Base-by-base conservation (phyloP, 2,113 vertebrate species). In the Channa argus region DNA sequence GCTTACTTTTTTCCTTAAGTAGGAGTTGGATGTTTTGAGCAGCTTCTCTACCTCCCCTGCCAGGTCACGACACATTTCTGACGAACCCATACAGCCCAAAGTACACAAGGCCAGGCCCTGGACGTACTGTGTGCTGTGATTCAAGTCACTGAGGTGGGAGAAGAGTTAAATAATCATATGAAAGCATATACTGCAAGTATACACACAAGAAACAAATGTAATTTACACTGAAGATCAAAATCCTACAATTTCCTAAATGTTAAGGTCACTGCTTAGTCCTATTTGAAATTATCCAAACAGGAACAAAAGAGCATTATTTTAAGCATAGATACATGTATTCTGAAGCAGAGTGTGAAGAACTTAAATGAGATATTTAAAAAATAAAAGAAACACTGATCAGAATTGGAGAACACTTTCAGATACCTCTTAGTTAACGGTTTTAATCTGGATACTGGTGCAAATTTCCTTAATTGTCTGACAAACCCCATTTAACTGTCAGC, bases 1-100 rank as follows among this genome's bases (percentile, higher is more conserved):
- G 13, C 77, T 84, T 95, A 99, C 98, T 94, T 99, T 99, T 96
- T 99, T 99, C 88, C 98, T 96, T 88, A 99, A 93, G 82, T 99
- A 99, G 69, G 98, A 99, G 91, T 99, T 99, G 51, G 98, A 99
- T 14, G 98, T 99, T 96, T 99, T 99, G 73, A 99, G 96, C 77
- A 99, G 97, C 90, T 98, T 99, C 93, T 99, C 98, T 71, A 99
- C 98, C 71, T 99, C 98, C 79, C 98, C 98, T 70, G 98, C 98
- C 79, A 99, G 92, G 85, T 99, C 98, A 91, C 98, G 97, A 89
- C 98, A 99, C 98, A 99, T 99, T 94, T 99, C 98, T 64, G 98
- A 97, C 11, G 98, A 99, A 67, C 98, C 98, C 98, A 99, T 99
- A 89, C 98, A 99, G 88, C 98, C 98, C 36, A 99, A 94, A 36